Base-by-base conservation (phyloP, 2,113 vertebrate genomes). In the Saguinus imperator region DNA sequence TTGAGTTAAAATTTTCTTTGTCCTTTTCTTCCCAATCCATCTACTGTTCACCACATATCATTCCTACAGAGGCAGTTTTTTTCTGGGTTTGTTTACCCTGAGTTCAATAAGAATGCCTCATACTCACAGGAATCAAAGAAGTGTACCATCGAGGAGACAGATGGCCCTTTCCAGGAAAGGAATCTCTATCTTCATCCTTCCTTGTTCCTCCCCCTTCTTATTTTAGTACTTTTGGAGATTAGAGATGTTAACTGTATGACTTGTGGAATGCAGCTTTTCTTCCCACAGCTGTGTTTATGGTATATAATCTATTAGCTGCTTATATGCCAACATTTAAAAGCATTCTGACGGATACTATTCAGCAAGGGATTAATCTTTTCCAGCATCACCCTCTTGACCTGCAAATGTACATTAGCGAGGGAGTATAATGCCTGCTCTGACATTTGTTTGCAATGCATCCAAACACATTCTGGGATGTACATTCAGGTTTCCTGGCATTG, bases 341-440 rank as follows among this genome's bases (percentile, higher is more conserved):
- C 97, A 96, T 98, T 98, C 96, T 97, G 92, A 98, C 80, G 55
- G 77, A 97, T 97, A 97, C 97, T 98, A 96, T 94, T 97, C 97
- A 98, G 85, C 80, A 98, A 98, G 91, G 98, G 96, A 98, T 97
- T 98, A 98, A 98, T 97, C 90, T 98, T 98, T 95, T 97, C 97
- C 97, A 97, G 97, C 66, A 84, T 98, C 97, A 97, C 68, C 10
- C 97, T 98, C 88, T 96, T 98, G 87, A 97, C 96, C 97, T 97
- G 94, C 98, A 98, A 98, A 97, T 96, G 96, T 97, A 97, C 96
- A 97, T 98, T 98, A 98, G 91, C 57, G 40, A 91, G 93, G 96
- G 96, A 95, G 43, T 89, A 83, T 93, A 97, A 98, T 97, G 97
- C 77, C 97, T 95, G 88, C 95, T 98, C 96, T 98, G 96, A 97